Conservation (phyloP, 1,140 invertebrate genomes). For the Neodiprion lecontei region DNA sequence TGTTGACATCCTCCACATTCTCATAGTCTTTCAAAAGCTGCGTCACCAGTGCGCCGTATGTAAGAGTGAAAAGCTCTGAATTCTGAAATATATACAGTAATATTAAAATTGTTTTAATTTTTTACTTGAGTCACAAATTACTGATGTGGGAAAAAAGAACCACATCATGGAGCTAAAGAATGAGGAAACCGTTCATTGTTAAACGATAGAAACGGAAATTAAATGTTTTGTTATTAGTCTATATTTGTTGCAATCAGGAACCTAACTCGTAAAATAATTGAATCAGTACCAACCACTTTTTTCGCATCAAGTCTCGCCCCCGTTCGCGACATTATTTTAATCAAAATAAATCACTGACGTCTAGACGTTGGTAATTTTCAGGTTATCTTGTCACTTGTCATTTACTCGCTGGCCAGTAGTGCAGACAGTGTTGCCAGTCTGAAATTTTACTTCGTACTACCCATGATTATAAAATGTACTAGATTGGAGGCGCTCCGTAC, state of each 20-base stretch:
- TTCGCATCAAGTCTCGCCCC: conserved; percentile 68
- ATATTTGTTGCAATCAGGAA: conserved; percentile 9
- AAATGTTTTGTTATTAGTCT: not conserved
- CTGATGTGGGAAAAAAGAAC: conserved; percentile 2
- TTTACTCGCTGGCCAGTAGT: not conserved
- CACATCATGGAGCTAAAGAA: not conserved
- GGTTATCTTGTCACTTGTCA: not conserved
- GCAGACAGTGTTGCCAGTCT: too few species aligned
- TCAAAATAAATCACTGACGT: conserved; percentile 18
- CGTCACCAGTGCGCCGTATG: conserved; percentile 96
- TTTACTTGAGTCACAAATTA: not conserved
- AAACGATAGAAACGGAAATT: not conserved
- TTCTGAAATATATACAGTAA: conserved; percentile 73
- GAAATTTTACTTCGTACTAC: too few species aligned
- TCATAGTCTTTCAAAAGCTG: conserved; percentile 98
- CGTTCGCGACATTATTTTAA: conserved; percentile 66
- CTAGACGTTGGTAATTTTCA: not conserved
- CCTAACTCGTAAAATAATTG: not conserved
- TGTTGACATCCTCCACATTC: conserved; percentile 96
- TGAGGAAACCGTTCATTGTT: not conserved
- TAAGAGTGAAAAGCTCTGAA: conserved; percentile 95
- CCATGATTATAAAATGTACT: too few species aligned
- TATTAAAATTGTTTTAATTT: conserved; percentile 21
- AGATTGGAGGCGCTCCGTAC: too few species aligned
- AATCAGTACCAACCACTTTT: conserved; percentile 68